Conservation (phyloP, 2,888 invertebrate genomes). For the Aphrophora alni region DNA sequence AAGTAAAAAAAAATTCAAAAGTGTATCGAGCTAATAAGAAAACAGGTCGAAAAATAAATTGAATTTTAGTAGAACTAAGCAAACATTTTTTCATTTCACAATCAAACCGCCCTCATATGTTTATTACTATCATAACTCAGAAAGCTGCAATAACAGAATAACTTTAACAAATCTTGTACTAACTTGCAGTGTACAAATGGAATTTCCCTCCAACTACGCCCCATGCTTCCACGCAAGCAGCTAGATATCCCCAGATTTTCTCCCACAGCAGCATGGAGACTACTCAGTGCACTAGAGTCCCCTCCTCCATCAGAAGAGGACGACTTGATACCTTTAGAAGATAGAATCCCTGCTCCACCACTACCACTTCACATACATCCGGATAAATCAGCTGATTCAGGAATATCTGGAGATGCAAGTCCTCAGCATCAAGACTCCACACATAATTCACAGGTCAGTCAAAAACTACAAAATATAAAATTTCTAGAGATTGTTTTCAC, state of each 20-base stretch:
- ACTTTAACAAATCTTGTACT: too few relatives aligned
- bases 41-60: too few relatives aligned
- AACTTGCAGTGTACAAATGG: slow-evolving; percentile 56
- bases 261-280: slow-evolving; percentile 83
- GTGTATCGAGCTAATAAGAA: too few relatives aligned
- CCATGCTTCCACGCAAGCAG: slow-evolving; percentile 80
- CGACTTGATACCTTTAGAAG: slow-evolving; percentile 60
- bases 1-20: too few relatives aligned
- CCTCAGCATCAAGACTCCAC: slow-evolving; percentile 56
- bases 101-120: too few relatives aligned
- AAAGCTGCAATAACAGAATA: too few relatives aligned
- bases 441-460: slow-evolving; percentile 54
- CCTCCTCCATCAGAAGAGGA: slow-evolving; percentile 49
- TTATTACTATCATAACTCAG: too few relatives aligned
- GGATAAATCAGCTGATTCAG: slow-evolving; percentile 84
- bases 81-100: too few relatives aligned
- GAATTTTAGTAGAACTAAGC: too few relatives aligned
- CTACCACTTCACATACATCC: slow-evolving; percentile 55
- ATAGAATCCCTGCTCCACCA: slow-evolving; percentile 57
- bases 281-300: slow-evolving; percentile 68
- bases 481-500: too few relatives aligned
- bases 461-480: neutral
- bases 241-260: slow-evolving; percentile 80
- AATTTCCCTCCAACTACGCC: slow-evolving; percentile 75
- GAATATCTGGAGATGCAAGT: slow-evolving; percentile 81